Base-by-base conservation (phyloP, 1,140 invertebrate species). In the Pseudomyrmex sp. region DNA sequence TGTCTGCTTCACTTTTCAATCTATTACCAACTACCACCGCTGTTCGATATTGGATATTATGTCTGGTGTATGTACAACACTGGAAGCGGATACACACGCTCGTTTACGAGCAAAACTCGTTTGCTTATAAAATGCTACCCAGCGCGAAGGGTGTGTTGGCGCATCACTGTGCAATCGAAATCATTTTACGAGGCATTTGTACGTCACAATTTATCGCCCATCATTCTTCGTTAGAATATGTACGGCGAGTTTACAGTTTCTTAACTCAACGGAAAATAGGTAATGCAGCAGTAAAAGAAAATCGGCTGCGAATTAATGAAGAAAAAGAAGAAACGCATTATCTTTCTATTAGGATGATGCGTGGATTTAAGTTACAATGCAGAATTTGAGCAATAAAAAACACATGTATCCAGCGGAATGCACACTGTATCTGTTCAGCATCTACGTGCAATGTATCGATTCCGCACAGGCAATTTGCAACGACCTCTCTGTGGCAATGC, bases 1-100 rank as follows among this genome's bases (percentile, higher is more conserved):
- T 88, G 84, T 88, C 73, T 56, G 68, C 54, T 65, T 85, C 69
- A 75, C 73, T 84, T 88, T 88, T 83, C 84, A 74, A 85, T 88
- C 68, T 76, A 74, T 74, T 83, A 63, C n/a, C 70, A 48, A 63
- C n/a, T 20, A 72, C 44, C 52, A 50, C 15, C 44, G 20, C 62
- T 70, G 73, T 48, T 88, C 83, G 83, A 88, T 88, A 88, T 72
- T 70, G 68, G 65, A 73, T 59, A 84, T 88, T 69, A 83, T 44
- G 62, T 83, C 12, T 83, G 54, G 13, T 46, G 54, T 73, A 9
- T 44, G 18, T 46, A 15, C 54, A 35, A 35, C 44, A n/a, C 15
- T 65, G 54, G 18, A 15, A 65, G 46, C 35, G 26, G 54, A 18
- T 56, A n/a, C 10, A 82, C 54, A 82, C 54, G 62, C 46, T 52